Conservation (phyloP, 2,797 vertebrate genomes). For the Oryzias dopingdopingensis region DNA sequence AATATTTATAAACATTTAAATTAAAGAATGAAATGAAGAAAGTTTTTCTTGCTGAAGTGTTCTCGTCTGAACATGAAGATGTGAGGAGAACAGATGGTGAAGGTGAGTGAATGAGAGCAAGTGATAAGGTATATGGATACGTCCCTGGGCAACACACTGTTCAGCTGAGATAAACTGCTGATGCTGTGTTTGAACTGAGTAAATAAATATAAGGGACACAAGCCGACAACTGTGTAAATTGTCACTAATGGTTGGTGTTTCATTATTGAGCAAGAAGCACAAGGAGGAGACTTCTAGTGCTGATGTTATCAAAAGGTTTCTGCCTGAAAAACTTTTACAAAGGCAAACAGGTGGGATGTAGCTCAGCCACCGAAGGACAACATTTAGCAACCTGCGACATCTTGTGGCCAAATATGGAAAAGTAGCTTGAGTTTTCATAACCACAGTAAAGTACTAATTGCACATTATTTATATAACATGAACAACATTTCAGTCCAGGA, state of each 20-base stretch:
- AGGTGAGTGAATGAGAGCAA: conserved; percentile 50
- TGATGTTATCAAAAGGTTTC: conserved; percentile 11
- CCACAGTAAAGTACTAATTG: too few relatives aligned
- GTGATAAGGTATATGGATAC: conserved; percentile 69
- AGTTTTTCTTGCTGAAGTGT: too few relatives aligned
- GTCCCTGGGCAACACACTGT: conserved; percentile 66
- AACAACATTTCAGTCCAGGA: too few relatives aligned
- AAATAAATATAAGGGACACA: conserved; percentile 67
- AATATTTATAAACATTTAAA: too few relatives aligned
- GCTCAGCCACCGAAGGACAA: background rate
- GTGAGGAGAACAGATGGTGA: conserved; percentile 63
- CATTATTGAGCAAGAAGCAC: conserved; percentile 15
- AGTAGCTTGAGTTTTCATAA: background rate
- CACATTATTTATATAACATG: too few relatives aligned
- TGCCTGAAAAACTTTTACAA: conserved; percentile 17
- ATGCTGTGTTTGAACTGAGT: conserved; percentile 60
- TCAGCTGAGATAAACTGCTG: conserved; percentile 47
- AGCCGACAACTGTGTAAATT: conserved; percentile 31
- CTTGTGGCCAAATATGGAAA: conserved; percentile 36
- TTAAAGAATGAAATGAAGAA: too few relatives aligned
- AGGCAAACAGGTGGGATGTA: conserved; percentile 6
- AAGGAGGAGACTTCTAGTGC: background rate
- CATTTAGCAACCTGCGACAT: conserved; percentile 38
- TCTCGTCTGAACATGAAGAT: too few relatives aligned
- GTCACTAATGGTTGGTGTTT: conserved; percentile 12